These are phyloP conservation scores for Odocoileus virginianus DNA, from an alignment of 2,113 vertebrate genomes.

Conservation along the genomic window DNA sequence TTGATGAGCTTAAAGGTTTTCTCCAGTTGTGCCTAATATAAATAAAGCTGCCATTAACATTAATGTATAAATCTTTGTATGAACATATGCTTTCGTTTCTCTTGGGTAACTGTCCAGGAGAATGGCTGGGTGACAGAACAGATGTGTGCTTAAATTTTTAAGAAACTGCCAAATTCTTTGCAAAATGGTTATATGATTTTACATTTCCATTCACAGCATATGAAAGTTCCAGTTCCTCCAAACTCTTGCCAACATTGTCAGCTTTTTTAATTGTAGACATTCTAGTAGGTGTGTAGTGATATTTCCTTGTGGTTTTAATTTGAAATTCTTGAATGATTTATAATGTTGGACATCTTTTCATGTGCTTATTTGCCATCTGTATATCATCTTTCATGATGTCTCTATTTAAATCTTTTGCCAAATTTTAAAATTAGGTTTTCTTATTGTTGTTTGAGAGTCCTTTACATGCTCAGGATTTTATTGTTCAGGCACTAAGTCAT, in stretches of 20 bases:
- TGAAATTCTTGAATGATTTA: conserved; percentile 29
- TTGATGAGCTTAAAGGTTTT: not conserved
- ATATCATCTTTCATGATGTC: not conserved
- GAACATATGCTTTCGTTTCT: not conserved
- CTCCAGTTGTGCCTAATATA: not conserved
- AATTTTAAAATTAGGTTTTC: conserved; percentile 9
- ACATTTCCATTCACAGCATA: not conserved
- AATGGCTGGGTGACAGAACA: not conserved
- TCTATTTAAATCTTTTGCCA: not conserved
- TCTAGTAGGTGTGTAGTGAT: not conserved
- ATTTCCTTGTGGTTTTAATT: not conserved
- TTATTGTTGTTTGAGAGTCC: not conserved
- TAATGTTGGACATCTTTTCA: conserved; percentile 18
- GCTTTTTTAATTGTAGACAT: not conserved
- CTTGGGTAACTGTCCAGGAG: not conserved
- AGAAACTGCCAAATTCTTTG: not conserved
- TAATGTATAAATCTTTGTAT: not conserved
- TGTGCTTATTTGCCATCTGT: conserved; percentile 24
- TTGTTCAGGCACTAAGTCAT: not conserved
- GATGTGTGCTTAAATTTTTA: not conserved
- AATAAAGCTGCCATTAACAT: not conserved
- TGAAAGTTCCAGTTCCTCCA: not conserved
- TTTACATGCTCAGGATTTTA: not conserved
- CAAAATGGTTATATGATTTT: not conserved
- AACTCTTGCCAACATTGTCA: not conserved